Base-by-base conservation (phyloP, 2,888 invertebrate species). In the Drosophila niveifrons region DNA sequence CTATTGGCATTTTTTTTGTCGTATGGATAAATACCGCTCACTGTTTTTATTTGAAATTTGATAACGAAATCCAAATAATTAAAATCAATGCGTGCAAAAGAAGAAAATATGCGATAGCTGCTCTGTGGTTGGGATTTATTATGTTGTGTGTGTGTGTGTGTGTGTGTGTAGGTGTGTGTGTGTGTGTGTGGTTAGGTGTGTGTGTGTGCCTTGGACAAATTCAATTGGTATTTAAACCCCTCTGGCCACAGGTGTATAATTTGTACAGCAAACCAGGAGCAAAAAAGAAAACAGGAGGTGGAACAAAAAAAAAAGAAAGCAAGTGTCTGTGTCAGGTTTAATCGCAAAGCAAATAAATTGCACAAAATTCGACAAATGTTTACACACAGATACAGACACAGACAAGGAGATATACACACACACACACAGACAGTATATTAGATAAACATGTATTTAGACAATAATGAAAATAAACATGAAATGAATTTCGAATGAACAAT, bases 331-430 rank as follows among this genome's bases (percentile, higher is more conserved):
- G 46, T 50, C 58, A 9, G 36, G 36, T 51, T 47, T 57, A 62
- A 64, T 61, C 55, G 53, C 6, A 36, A 28, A 44, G 13, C 51
- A 80, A 80, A 73, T 66, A 70, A 67, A 80, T 69, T 63, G 47
- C 62, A 59, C 46, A 44, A 47, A 59, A 55, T 51, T 52, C 29
- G 41, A 11, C 58, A 15, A 41, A 44, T 64, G 50, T 64, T 56
- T 59, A 36, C 36, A 56, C 41, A 18, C 11, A 23, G 15, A 29
- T 18, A 51, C 31, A 43, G 3, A 29, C 2, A n/a, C 10, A 29
- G 18, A 18, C 3, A 3, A n/a, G n/a, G n/a, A n/a, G n/a, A n/a
- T 59, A 34, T 41, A 56, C 41, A 17, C 9, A 11, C 18, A 18
- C 15, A 29, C 29, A 51, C 31, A 43, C 10, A 29, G 2, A n/a